Conservation (phyloP, 2,797 vertebrate genomes). For the Huso huso region DNA sequence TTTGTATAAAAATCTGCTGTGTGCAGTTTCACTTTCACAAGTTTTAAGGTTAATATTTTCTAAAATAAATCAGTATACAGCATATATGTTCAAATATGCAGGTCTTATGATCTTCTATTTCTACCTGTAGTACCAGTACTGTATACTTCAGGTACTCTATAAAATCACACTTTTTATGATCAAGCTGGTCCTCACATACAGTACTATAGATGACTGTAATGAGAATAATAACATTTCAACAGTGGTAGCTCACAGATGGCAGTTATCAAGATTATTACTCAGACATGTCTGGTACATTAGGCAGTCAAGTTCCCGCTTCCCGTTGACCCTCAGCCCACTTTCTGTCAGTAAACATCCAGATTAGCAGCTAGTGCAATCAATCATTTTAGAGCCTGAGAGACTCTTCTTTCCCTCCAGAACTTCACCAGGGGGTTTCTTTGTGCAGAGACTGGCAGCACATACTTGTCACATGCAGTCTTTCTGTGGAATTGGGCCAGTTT, state of each 20-base stretch:
- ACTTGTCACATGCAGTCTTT: constrained; percentile 5
- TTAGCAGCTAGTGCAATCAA: constrained; percentile 18
- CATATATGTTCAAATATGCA: no score
- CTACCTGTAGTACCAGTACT: no score
- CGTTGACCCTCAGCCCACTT: constrained; percentile 25
- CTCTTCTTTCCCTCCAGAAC: constrained; percentile 14
- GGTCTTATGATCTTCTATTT: no score
- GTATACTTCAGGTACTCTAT: no score
- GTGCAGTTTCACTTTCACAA: no score
- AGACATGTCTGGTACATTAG: constrained; percentile 31
- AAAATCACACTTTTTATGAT: no score
- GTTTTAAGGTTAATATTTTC: no score
- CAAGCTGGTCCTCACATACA: no score
- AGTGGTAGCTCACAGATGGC: constrained; percentile 24
- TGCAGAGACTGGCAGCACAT: not conserved
- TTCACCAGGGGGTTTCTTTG: constrained; percentile 21
- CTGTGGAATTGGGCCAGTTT: not conserved
- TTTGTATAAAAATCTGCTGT: no score
- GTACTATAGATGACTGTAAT: no score
- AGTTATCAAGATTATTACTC: constrained; percentile 18
- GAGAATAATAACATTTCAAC: no score
- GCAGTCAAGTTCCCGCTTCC: constrained; percentile 37
- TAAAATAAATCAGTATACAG: no score
- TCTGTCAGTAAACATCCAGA: constrained; percentile 26
- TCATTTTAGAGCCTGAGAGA: constrained; percentile 3